Evolutionary conservation across 2,797 vertebrate species (phyloP), one percentile per base, ranked within the genome.

Genomic region (Octomys mimax): DNA sequence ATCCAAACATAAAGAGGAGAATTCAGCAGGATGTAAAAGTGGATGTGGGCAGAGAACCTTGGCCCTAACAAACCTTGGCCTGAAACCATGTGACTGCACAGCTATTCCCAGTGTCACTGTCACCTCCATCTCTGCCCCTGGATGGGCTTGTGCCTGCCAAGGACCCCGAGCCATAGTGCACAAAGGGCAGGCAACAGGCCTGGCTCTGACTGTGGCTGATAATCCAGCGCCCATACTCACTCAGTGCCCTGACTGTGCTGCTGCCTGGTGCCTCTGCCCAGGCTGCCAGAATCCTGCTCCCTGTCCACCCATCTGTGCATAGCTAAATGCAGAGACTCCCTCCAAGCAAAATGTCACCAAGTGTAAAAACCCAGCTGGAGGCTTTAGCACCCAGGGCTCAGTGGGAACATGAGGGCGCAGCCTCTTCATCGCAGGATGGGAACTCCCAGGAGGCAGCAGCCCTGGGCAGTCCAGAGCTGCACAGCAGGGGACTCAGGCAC

Each of bases 61-160:
- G 64, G 84, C 83, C 86, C 46, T 82, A 85, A 73, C 14, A 91
- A 91, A 87, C 81, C 57, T 42, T 3, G 62, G 54, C 82, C 86
- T 78, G 36, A 82, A 89, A 54, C 71, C 8, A 5, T 9, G 49
- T 1, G 0, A 0, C 54, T 1, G 52, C 0, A 33, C 2, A 3
- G 33, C 46, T 36, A 2, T 21, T 68, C 10, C 57, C 61, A 39
- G 42, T 49, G 36, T 46, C 24, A 52, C 28, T 10, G 19, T 66
- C 73, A 42, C 49, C 1, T 54, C 61, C 77, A 1, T 10, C 0
- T 36, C 73, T 9, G 12, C 4, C 54, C 39, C n/a, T 6, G 1
- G 3, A n/a, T 33, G 8, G 59, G 21, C 46, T 46, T 3, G 21
- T 14, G 28, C n/a, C 19, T 10, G 42, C 61, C 39, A 2, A 52